Percentiles rank a stretch among this genome's conserved stretches.
Evolutionary conservation across 2,888 invertebrate genomes (phyloP).

Genomic region (Steinernema carpocapsae): DNA sequence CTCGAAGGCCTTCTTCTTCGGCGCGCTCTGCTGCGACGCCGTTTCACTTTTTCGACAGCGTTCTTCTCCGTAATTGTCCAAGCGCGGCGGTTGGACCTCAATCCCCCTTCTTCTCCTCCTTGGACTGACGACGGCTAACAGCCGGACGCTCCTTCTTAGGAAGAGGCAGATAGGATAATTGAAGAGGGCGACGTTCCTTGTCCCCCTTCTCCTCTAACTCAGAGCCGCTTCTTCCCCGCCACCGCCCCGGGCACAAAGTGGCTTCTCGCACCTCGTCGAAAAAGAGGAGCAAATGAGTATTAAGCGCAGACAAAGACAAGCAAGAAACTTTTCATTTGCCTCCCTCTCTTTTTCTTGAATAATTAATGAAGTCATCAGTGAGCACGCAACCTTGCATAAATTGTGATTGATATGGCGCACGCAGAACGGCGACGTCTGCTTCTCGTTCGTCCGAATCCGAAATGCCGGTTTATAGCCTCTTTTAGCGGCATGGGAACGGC

Average conservation of each 20-base stretch:
- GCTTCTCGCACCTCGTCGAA: not conserved
- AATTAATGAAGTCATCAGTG: slow-evolving; percentile 15
- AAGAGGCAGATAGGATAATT: slow-evolving; percentile 5
- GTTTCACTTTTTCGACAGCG: slow-evolving; percentile 11
- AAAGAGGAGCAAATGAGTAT: not conserved
- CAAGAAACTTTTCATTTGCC: not conserved
- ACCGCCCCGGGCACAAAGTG: too few relatives aligned
- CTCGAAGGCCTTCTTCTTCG: not conserved
- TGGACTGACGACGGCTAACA: not conserved
- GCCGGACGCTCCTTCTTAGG: slow-evolving; percentile 24
- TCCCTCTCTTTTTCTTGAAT: not conserved
- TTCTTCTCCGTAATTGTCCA: slow-evolving; percentile 12
- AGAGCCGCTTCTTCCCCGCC: too few relatives aligned
- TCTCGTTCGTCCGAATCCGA: not conserved
- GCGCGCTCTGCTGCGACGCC: not conserved
- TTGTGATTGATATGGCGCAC: slow-evolving; percentile 19
- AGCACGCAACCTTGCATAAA: not conserved
- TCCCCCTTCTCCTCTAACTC: not conserved
- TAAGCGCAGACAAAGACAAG: not conserved
- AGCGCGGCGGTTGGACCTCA: slow-evolving; percentile 8
- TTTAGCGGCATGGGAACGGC: too few relatives aligned
- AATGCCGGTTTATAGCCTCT: too few relatives aligned
- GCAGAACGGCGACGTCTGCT: not conserved
- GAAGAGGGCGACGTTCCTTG: slow-evolving; percentile 1
- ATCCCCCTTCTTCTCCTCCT: too few relatives aligned